phyloP scores from a whole-genome alignment of 1,140 invertebrate species.

The Aphis gossypii region DNA sequence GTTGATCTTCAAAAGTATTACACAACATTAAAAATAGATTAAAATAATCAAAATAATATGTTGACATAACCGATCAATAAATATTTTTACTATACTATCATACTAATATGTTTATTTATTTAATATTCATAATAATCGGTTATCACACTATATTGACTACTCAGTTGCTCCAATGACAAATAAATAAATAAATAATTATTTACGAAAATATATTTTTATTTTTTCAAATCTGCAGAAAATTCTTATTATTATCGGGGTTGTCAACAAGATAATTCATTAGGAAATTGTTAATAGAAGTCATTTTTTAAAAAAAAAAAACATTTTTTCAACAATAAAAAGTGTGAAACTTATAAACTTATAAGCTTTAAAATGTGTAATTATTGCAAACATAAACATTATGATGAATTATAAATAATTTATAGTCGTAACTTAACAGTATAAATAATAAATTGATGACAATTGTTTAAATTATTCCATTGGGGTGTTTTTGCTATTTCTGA shows the following conservation, averaged over 20 bases:
- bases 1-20: too few species aligned
- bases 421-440: neutral
- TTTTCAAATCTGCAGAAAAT: neutral
- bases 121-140: neutral
- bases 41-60: too few species aligned
- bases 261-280: too few species aligned
- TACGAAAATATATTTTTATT: neutral
- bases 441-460: neutral
- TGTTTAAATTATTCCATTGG: neutral
- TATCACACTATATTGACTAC: neutral
- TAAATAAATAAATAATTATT: neutral
- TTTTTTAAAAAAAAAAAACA: neutral
- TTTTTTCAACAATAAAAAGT: neutral
- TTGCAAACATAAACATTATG: neutral
- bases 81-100: neutral
- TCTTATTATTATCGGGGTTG: neutral
- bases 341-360: neutral
- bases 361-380: neutral
- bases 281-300: neutral
- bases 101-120: neutral
- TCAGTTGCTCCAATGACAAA: neutral
- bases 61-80: neutral
- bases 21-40: too few species aligned
- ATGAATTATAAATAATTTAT: neutral
- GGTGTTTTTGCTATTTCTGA: neutral